Conservation (phyloP, 2,888 invertebrate species). For the Rhagium mordax region DNA sequence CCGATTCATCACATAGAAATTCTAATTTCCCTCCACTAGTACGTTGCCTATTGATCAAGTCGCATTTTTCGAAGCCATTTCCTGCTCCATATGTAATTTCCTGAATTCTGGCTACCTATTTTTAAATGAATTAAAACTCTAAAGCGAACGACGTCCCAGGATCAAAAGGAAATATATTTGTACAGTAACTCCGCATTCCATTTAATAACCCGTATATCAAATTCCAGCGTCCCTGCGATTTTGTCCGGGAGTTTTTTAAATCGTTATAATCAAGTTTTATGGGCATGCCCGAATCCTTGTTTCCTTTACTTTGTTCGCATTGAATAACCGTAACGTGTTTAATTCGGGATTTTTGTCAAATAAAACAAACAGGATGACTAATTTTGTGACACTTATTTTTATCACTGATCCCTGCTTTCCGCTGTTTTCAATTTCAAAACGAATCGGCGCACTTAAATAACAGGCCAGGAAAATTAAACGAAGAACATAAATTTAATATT, state of each 20-base stretch:
- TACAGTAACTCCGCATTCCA: not conserved
- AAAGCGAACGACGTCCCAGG: not conserved
- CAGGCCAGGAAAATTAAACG: too few relatives aligned
- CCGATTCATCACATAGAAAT: too few relatives aligned
- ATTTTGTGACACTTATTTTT: too few relatives aligned
- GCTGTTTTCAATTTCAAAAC: too few relatives aligned
- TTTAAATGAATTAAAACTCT: slow-evolving; percentile 1
- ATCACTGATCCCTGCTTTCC: too few relatives aligned
- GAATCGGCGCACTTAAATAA: too few relatives aligned
- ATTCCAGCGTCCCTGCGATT: not conserved
- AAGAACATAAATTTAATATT: too few relatives aligned
- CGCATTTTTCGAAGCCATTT: slow-evolving; percentile 1
- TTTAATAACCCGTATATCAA: slow-evolving; percentile 6
- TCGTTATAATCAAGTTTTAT: not conserved
- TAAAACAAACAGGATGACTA: too few relatives aligned
- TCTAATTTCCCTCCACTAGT: too few relatives aligned
- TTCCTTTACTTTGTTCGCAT: not conserved
- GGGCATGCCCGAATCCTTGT: not conserved
- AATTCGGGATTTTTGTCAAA: not conserved
- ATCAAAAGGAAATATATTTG: slow-evolving; percentile 4
- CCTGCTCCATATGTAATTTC: slow-evolving; percentile 1
- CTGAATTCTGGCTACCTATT: not conserved
- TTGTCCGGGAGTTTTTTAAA: not conserved
- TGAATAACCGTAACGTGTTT: not conserved
- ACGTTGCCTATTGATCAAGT: not conserved